phyloP scores from a whole-genome alignment of 2,888 invertebrate genomes.

The Pinctada fucata region DNA sequence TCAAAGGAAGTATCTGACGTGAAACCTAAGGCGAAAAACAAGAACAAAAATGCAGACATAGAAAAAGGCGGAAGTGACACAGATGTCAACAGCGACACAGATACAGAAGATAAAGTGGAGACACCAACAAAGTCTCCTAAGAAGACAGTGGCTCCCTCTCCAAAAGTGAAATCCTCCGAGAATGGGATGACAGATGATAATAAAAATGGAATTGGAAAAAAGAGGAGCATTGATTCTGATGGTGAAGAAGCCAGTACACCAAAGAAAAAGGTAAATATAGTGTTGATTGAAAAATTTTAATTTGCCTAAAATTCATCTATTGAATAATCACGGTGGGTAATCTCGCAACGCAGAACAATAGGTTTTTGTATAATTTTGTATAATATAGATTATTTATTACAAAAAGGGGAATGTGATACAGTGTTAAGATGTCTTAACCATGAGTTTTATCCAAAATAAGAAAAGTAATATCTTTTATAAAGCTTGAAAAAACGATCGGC shows the following conservation, averaged over 20 bases:
- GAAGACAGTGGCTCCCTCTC: neutral
- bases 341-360: too few species aligned
- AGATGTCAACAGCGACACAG: constrained; percentile 40
- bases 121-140: constrained; percentile 23
- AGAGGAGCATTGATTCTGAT: constrained; percentile 17
- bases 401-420: too few species aligned
- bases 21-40: constrained; percentile 52
- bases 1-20: constrained; percentile 75
- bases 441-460: too few species aligned
- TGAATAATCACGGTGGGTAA: too few species aligned
- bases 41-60: constrained; percentile 36
- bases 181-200: neutral
- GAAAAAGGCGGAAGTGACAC: constrained; percentile 46
- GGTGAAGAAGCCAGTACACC: constrained; percentile 38
- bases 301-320: too few species aligned
- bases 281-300: neutral
- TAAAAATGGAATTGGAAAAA: neutral
- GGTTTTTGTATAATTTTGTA: too few species aligned
- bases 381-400: too few species aligned
- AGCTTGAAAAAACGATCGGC: too few species aligned
- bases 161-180: neutral
- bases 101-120: neutral
- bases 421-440: too few species aligned
- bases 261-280: constrained; percentile 37
- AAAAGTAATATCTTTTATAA: too few species aligned